These are phyloP conservation scores for Megaptera novaeangliae DNA, from an alignment of 2,113 vertebrate genomes.

Conservation along the genomic window DNA sequence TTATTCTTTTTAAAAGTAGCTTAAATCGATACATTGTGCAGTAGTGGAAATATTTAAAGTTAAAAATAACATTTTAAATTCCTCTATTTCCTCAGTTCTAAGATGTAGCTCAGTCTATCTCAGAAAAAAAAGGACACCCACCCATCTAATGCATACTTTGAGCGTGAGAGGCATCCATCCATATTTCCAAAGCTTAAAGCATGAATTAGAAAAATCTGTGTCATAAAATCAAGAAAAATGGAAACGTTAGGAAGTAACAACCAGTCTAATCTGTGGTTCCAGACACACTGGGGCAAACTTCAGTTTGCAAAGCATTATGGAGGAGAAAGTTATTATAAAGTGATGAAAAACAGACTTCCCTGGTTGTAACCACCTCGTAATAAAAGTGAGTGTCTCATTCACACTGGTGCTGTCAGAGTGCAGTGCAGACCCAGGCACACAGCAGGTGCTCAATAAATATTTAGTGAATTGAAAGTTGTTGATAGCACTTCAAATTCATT, in stretches of 20 bases:
- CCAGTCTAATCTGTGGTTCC: not conserved
- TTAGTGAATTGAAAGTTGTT: constrained; percentile 20
- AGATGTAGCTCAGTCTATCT: not conserved
- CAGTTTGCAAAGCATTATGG: not conserved
- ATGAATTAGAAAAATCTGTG: not conserved
- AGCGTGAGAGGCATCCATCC: not conserved
- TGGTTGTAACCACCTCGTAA: not conserved
- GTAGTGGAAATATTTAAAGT: not conserved
- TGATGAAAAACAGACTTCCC: not conserved
- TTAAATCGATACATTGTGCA: not conserved
- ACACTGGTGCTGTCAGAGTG: not conserved
- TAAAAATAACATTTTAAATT: not conserved
- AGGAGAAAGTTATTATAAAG: not conserved
- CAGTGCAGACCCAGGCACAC: not conserved
- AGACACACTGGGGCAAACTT: not conserved
- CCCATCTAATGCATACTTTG: not conserved
- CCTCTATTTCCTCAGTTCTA: not conserved
- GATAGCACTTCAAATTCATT: not conserved
- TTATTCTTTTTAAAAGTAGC: not conserved
- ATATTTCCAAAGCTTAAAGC: not conserved
- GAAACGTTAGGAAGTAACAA: not conserved
- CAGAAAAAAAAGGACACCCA: not conserved
- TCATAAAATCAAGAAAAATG: not conserved
- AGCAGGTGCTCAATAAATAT: constrained; percentile 48
- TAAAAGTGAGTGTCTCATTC: not conserved